These are phyloP conservation scores for Melikaiella ostensackeni DNA, from an alignment of 2,888 invertebrate genomes.

Conservation along the genomic window DNA sequence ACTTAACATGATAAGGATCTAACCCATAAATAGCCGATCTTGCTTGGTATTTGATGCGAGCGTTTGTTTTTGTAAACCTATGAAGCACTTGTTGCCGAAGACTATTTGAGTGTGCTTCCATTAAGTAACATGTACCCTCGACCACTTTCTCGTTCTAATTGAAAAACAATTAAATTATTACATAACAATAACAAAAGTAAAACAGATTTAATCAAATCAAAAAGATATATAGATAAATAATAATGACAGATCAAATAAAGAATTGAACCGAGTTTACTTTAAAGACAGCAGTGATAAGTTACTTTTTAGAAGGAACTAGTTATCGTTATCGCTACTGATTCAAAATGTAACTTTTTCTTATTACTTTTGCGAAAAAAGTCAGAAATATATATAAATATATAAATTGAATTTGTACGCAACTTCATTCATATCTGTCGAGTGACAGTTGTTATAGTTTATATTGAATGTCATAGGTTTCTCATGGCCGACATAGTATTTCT, in stretches of 20 bases:
- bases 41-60: conserved; percentile 55
- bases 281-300: conserved; percentile 37
- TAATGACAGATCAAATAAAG: conserved; percentile 16
- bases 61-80: conserved; percentile 64
- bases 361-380: too few species aligned
- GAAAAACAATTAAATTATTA: neutral
- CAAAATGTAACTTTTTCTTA: too few species aligned
- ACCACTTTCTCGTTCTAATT: conserved; percentile 62
- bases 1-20: conserved; percentile 59
- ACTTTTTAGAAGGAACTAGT: too few species aligned
- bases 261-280: conserved; percentile 21
- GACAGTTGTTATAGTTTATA: too few species aligned
- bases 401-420: too few species aligned
- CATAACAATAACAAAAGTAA: conserved; percentile 20
- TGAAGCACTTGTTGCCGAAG: conserved; percentile 68
- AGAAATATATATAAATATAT: too few species aligned
- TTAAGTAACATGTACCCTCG: conserved; percentile 66
- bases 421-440: too few species aligned
- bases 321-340: too few species aligned
- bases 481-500: too few species aligned
- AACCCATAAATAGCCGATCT: conserved; percentile 59
- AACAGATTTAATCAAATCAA: neutral
- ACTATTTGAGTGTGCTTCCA: conserved; percentile 70
- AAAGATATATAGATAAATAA: neutral
- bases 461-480: too few species aligned